Evolutionary conservation across 2,888 invertebrate genomes (phyloP).

Genomic region (Ptychoptera contaminata): DNA sequence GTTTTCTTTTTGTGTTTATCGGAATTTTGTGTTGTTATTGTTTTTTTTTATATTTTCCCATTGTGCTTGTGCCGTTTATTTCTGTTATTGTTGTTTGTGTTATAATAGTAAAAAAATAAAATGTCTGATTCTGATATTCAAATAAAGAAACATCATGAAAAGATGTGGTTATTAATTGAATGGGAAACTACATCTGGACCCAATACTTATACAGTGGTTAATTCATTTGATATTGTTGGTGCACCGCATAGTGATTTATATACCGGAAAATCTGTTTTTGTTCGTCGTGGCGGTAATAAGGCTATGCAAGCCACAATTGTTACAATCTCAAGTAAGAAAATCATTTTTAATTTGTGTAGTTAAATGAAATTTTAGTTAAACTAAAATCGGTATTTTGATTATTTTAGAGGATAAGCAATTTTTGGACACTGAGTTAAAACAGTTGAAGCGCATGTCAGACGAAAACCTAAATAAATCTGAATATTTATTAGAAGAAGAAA

Average conservation of each 20-base stretch:
- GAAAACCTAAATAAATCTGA: slow-evolving; percentile 2
- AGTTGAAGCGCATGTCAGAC: slow-evolving; percentile 6
- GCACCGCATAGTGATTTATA: slow-evolving; percentile 3
- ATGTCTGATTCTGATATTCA: neutral
- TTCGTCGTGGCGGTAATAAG: slow-evolving; percentile 3
- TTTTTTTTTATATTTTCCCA: neutral
- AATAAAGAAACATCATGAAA: neutral
- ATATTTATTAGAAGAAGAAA: neutral
- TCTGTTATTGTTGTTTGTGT: neutral
- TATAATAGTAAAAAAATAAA: neutral
- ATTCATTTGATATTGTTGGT: slow-evolving; percentile 7
- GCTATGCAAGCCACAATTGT: slow-evolving; percentile 7
- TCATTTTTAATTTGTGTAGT: neutral
- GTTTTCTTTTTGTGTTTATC: no score
- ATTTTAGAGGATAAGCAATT: slow-evolving; percentile 9
- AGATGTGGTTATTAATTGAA: slow-evolving; percentile 6
- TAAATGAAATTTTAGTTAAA: no score
- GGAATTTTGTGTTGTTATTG: neutral
- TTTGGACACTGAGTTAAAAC: slow-evolving; percentile 8
- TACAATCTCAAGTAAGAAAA: slow-evolving; percentile 6
- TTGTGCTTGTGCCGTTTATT: neutral
- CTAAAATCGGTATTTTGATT: no score
- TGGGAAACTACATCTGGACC: slow-evolving; percentile 4
- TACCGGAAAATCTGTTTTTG: slow-evolving; percentile 7
- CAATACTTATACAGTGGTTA: slow-evolving; percentile 5